These are phyloP conservation scores for Piprites chloris DNA, from an alignment of 2,113 vertebrate species.

Conservation along the genomic window DNA sequence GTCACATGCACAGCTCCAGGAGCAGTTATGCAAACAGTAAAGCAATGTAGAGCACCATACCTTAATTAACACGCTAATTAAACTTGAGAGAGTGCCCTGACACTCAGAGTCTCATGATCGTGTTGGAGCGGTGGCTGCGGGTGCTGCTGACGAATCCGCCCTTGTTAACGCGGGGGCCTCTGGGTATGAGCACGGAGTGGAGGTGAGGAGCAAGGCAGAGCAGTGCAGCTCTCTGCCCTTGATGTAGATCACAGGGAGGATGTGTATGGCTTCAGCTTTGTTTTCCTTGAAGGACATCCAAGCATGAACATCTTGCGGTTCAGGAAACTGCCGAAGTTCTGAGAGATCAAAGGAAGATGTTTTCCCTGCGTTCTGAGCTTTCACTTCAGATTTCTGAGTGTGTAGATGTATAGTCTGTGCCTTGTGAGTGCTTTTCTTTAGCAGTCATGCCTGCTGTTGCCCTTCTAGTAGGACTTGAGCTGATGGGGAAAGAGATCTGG, in stretches of 20 bases:
- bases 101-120: constrained; percentile 26
- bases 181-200: not conserved
- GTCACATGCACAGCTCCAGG: not conserved
- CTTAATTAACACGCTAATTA: constrained; percentile 37
- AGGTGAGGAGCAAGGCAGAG: not conserved
- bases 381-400: not conserved
- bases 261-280: not conserved
- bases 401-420: not conserved
- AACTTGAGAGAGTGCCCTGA: not conserved
- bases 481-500: not conserved
- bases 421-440: not conserved
- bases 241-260: not conserved
- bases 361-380: not conserved
- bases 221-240: not conserved
- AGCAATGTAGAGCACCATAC: not conserved
- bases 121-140: not conserved
- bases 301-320: not conserved
- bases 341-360: not conserved
- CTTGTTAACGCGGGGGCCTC: not conserved
- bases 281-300: not conserved
- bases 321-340: not conserved
- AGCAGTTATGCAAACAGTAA: constrained; percentile 24
- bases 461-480: not conserved
- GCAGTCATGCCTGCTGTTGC: not conserved
- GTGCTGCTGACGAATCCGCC: not conserved